Evolutionary conservation across 2,888 invertebrate genomes (phyloP), one percentile per base, ranked within the genome.

Genomic region (Zygothrica quintamaculata): DNA sequence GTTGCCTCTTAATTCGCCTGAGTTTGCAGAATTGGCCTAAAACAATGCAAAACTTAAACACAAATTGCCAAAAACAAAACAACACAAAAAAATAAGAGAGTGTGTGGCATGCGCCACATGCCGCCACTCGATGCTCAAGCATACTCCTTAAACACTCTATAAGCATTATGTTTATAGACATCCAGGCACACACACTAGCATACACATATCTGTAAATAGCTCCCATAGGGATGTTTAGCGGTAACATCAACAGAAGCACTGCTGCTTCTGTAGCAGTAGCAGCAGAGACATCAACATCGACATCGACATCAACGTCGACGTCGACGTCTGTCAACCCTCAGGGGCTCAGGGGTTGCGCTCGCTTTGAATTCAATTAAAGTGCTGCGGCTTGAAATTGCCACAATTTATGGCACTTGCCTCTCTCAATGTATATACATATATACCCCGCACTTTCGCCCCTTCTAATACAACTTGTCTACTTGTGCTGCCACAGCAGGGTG

Each of bases 221-320:
- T 89, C 90, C 90, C 90, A 74, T 62, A 89, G 89, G 90, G 90
- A 90, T 89, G 89, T 89, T 90, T 89, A 89, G 76, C 76, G 72
- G 58, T 58, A 11, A 44, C 51, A 29, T 13, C n/a, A n/a, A n/a
- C n/a, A n/a, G n/a, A n/a, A n/a, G n/a, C n/a, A n/a, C n/a, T n/a
- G n/a, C n/a, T n/a, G n/a, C n/a, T n/a, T n/a, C n/a, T n/a, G n/a
- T n/a, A n/a, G 31, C 26, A 26, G 26, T 8, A 26, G 8, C 26
- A 26, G 8, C 26, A 26, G 8, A 8, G 26, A 26, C 26, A 26
- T 4, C 26, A 26, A 26, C 5, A 8, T 6, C 26, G 26, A 26
- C 26, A 8, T 26, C 29, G 72, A 52, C 55, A 70, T 59, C 73
- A 78, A 64, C 65, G 65, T 81, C 84, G 66, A 11, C 53, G 39